Conservation (phyloP, 2,113 vertebrate genomes). For the Dasypus novemcinctus region DNA sequence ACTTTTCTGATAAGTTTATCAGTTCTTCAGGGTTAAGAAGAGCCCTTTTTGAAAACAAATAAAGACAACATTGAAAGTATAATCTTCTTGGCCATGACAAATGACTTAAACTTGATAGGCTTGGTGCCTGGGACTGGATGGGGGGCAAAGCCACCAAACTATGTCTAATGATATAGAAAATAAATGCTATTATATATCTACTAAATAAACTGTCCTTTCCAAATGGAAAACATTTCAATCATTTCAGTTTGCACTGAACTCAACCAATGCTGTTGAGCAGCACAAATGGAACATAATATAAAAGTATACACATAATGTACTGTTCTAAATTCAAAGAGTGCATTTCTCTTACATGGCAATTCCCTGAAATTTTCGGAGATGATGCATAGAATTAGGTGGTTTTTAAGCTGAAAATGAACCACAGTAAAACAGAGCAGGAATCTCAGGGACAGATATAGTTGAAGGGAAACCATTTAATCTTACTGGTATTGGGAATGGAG, state of each 20-base stretch:
- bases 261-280: not conserved
- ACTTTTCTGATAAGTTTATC: constrained; percentile 31
- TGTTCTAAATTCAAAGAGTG: constrained; percentile 68
- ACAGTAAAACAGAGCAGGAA: constrained; percentile 51
- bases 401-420: constrained; percentile 72
- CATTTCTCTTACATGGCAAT: constrained; percentile 65
- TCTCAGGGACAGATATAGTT: not conserved
- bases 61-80: not conserved
- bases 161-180: constrained; percentile 67
- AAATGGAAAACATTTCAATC: constrained; percentile 61
- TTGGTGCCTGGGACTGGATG: constrained; percentile 8
- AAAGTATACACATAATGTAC: constrained; percentile 41
- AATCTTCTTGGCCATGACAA: constrained; percentile 13
- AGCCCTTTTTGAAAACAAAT: not conserved
- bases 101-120: not conserved
- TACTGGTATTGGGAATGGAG: constrained; percentile 1
- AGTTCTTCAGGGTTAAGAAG: constrained; percentile 14
- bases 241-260: constrained; percentile 51
- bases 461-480: constrained; percentile 54
- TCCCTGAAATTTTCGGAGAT: constrained; percentile 75
- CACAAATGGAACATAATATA: constrained; percentile 38
- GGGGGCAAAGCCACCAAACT: constrained; percentile 11
- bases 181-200: constrained; percentile 22
- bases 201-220: constrained; percentile 59
- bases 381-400: constrained; percentile 70